A percentile compares a stretch with the other conserved stretches of the same genome.
Conservation (phyloP, 2,888 invertebrate genomes). For the Hipparchia sbordonii region DNA sequence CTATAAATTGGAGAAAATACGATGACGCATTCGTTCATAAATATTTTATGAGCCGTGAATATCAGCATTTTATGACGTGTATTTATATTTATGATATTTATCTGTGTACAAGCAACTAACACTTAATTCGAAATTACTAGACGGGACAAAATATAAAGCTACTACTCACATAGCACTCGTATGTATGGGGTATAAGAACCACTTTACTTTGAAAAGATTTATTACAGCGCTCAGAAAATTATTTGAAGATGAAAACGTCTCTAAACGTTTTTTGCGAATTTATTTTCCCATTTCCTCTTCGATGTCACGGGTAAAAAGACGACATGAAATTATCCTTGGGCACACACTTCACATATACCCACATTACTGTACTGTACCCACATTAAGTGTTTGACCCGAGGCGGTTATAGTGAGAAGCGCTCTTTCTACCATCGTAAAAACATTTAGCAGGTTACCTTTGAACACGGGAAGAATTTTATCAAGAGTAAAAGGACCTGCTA, state of each 20-base stretch:
- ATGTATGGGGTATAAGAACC: neutral
- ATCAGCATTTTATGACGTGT: neutral
- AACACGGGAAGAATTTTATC: slow-evolving; percentile 9
- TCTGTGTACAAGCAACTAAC: neutral
- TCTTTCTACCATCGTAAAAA: slow-evolving; percentile 14
- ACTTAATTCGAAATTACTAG: neutral
- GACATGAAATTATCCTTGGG: slow-evolving; percentile 13
- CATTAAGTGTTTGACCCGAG: slow-evolving; percentile 24
- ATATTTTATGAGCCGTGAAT: slow-evolving; percentile 10
- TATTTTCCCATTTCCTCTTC: slow-evolving; percentile 4
- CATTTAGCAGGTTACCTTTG: slow-evolving; percentile 19
- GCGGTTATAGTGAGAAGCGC: slow-evolving; percentile 16
- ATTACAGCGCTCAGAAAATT: neutral
- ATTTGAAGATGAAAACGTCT: neutral
- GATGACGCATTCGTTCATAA: slow-evolving; percentile 6
- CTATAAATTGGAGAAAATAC: slow-evolving; percentile 5
- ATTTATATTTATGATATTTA: neutral
- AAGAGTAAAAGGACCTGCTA: neutral
- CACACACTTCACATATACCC: slow-evolving; percentile 15
- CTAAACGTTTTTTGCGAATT: neutral
- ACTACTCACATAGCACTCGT: too few species aligned
- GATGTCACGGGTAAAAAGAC: slow-evolving; percentile 9
- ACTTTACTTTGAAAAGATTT: neutral
- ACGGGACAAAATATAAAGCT: neutral
- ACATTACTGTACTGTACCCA: neutral